Base-by-base conservation (phyloP, 2,797 vertebrate genomes). In the Bothrops alternatus region DNA sequence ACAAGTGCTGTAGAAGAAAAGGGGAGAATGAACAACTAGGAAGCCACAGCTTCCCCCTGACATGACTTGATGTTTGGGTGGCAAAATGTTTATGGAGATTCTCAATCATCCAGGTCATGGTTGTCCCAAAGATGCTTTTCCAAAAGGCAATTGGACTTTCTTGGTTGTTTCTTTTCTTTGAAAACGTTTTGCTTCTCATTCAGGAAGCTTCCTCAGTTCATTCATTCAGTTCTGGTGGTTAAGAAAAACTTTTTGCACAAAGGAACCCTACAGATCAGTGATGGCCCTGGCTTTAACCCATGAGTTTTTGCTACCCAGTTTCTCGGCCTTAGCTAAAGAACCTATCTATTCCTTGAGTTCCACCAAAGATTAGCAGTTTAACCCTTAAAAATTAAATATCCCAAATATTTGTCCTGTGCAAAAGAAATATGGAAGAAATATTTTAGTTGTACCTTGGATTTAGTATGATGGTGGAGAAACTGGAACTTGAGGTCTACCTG, bases 391-490 rank as follows among this genome's bases (percentile, higher is more conserved):
- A 82, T 37, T 12, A 82, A 25, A 28, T 4, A 23, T 32, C 28
- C 23, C 53, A 53, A 69, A 25, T 16, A 78, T 14, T 47, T 65
- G 25, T 28, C 25, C 23, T 20, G 32, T 56, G 16, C n/a, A 61
- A 69, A 50, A 32, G 26, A 53, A 32, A n/a, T 53, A 53, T 60
- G 86, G 16, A 56, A n/a, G 32, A 73, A n/a, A 0, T 0, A n/a
- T 23, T 26, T 18, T 26, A 53, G 42, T 93, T 87, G 87, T 97
- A 98, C 97, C 97, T 98, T 96, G n/a, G 97, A 97, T 89, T 96
- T 96, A 26, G 92, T 32, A 91, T 97, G 96, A 2, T 95, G 96
- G 88, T 96, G 96, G 61, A 98, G 94, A 96, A 97, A 98, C 73
- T 95, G 96, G 92, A 94, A 97, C 92, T 94, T 96, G 32, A 93